A percentile compares a stretch with the other conserved stretches of the same genome.
Evolutionary conservation across 2,888 invertebrate genomes (phyloP).

Genomic region (Apamea monoglypha): DNA sequence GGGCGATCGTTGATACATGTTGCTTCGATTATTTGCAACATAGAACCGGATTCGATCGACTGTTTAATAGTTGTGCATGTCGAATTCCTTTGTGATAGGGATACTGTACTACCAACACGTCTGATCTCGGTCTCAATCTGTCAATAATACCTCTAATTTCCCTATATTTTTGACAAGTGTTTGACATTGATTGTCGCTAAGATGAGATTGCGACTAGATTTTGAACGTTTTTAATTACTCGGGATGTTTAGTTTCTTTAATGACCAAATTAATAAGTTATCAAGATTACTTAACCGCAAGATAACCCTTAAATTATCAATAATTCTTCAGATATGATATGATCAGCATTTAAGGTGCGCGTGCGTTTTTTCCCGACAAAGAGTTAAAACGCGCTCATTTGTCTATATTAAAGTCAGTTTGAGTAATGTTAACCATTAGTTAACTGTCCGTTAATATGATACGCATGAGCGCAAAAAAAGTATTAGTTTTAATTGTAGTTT

Average conservation of each 20-base stretch:
- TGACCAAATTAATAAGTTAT: background rate
- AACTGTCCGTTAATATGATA: slow-evolving; percentile 48
- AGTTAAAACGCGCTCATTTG: slow-evolving; percentile 42
- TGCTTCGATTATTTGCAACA: slow-evolving; percentile 1
- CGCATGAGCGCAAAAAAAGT: slow-evolving; percentile 33
- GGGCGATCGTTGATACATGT: background rate
- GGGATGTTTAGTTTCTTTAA: background rate
- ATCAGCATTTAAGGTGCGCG: slow-evolving; percentile 15
- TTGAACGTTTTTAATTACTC: too few species aligned
- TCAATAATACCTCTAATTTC: too few species aligned
- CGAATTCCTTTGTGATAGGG: background rate
- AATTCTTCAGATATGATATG: slow-evolving; percentile 22
- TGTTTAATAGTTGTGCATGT: slow-evolving; percentile 2
- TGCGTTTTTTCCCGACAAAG: slow-evolving; percentile 12
- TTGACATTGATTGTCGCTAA: too few species aligned
- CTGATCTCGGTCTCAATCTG: too few species aligned
- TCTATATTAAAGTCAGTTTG: slow-evolving; percentile 68
- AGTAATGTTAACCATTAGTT: slow-evolving; percentile 71
- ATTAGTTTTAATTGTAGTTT: slow-evolving; percentile 51
- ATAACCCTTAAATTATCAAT: slow-evolving; percentile 24
- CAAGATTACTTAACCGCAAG: background rate
- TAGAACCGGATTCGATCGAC: slow-evolving; percentile 23
- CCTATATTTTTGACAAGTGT: too few species aligned
- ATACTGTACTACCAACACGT: background rate
- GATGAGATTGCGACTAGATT: too few species aligned